phyloP scores from a whole-genome alignment of 1,140 invertebrate species.

The Ceratina australensis region DNA sequence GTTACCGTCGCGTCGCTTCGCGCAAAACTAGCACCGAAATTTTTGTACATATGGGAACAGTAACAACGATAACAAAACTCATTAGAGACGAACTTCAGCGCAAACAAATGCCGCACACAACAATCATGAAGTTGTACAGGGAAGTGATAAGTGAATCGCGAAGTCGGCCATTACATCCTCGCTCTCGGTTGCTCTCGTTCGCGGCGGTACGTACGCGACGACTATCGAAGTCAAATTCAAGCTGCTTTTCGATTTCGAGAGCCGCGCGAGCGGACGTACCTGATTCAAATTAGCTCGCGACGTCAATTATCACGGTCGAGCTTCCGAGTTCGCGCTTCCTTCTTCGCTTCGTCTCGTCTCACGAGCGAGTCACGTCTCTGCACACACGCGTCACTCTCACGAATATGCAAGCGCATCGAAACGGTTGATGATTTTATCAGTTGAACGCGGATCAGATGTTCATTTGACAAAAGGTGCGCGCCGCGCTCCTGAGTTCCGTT shows the following conservation, averaged over 20 bases:
- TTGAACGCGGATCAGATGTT: not conserved
- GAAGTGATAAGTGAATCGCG: slow-evolving; percentile 70
- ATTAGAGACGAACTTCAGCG: slow-evolving; percentile 77
- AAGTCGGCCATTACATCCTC: slow-evolving; percentile 67
- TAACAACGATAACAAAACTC: slow-evolving; percentile 56
- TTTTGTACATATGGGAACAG: not conserved
- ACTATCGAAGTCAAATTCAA: slow-evolving; percentile 33
- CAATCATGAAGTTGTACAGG: slow-evolving; percentile 79
- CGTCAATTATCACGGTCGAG: no score
- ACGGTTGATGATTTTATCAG: not conserved
- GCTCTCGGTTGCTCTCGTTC: not conserved
- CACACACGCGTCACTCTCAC: no score
- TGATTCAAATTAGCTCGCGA: not conserved
- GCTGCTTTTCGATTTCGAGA: not conserved
- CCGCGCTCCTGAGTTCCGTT: not conserved
- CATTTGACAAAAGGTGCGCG: slow-evolving; percentile 39
- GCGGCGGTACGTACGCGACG: not conserved
- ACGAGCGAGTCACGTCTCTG: no score
- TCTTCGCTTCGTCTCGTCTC: no score
- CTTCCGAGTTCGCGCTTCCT: no score
- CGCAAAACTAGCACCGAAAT: slow-evolving; percentile 9
- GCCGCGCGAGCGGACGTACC: no score
- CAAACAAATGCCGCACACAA: slow-evolving; percentile 78
- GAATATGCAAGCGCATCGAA: not conserved
- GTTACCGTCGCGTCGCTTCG: not conserved